phyloP scores from a whole-genome alignment of 2,888 invertebrate genomes.

The Trissonchulus latispiculum region DNA sequence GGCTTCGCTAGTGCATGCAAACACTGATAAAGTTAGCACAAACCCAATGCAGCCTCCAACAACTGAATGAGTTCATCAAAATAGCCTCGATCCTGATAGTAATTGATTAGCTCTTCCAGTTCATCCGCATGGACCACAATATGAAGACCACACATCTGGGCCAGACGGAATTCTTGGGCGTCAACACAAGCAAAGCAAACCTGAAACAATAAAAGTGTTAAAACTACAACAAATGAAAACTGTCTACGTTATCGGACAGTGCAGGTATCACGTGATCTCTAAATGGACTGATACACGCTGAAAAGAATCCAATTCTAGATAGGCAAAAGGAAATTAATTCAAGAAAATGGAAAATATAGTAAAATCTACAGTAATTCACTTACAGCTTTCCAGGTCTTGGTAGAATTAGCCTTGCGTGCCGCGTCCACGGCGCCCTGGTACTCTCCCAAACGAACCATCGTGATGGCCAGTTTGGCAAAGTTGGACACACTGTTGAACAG shows the following conservation, averaged over 20 bases:
- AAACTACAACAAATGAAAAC: no score
- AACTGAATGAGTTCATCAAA: slow-evolving; percentile 95
- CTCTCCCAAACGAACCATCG: slow-evolving; percentile 89
- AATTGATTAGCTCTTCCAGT: slow-evolving; percentile 94
- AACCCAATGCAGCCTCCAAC: slow-evolving; percentile 76
- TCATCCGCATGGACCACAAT: slow-evolving; percentile 99
- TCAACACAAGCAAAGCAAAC: slow-evolving; percentile 99
- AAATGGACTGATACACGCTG: no score
- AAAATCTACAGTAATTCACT: no score
- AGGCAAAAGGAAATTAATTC: no score
- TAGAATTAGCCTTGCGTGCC: slow-evolving; percentile 86
- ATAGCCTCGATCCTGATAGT: slow-evolving; percentile 81
- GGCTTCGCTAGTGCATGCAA: no score
- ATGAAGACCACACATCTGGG: slow-evolving; percentile 99
- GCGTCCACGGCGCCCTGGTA: slow-evolving; percentile 97
- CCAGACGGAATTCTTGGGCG: slow-evolving; percentile 94
- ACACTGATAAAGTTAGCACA: no score
- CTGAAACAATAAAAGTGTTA: no score
- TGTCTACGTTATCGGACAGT: no score
- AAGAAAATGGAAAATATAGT: no score
- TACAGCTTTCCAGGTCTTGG: slow-evolving; percentile 55
- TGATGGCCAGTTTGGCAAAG: slow-evolving; percentile 93
- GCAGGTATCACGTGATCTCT: no score
- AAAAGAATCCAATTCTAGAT: no score
- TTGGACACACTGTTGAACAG: slow-evolving; percentile 98